phyloP scores from a whole-genome alignment of 2,113 vertebrate species.

The Loxodonta africana region DNA sequence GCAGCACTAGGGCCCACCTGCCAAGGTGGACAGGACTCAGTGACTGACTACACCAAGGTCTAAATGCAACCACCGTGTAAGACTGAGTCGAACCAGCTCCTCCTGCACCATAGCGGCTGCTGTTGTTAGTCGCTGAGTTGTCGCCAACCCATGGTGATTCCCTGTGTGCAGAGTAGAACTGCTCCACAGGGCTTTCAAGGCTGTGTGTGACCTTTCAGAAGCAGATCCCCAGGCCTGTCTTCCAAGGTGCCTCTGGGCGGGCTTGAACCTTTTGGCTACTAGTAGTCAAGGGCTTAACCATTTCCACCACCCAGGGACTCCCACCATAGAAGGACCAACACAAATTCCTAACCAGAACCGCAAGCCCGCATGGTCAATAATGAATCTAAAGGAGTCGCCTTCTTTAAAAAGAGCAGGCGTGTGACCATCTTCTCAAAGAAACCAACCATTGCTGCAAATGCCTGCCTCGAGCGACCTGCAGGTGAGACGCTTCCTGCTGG shows the following conservation, averaged over 20 bases:
- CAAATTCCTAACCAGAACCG: neutral
- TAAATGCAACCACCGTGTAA: no score
- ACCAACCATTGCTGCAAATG: accelerated
- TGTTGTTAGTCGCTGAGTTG: neutral
- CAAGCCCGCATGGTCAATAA: no score
- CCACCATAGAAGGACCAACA: accelerated
- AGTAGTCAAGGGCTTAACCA: neutral
- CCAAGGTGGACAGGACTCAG: neutral
- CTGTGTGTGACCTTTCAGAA: neutral
- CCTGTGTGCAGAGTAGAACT: neutral
- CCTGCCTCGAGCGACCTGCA: neutral
- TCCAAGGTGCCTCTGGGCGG: neutral
- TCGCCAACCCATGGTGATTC: neutral
- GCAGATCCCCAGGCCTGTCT: neutral
- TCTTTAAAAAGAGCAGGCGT: neutral
- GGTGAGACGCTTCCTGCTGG: neutral
- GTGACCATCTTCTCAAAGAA: neutral
- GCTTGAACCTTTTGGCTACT: no score
- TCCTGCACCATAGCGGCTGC: neutral
- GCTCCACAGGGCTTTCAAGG: neutral
- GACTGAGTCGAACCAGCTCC: neutral
- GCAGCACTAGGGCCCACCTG: no score
- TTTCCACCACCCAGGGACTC: neutral
- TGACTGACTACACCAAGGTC: neutral
- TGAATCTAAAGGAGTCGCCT: no score